Conservation (phyloP, 2,113 vertebrate species). For the Dipodomys stephensi region DNA sequence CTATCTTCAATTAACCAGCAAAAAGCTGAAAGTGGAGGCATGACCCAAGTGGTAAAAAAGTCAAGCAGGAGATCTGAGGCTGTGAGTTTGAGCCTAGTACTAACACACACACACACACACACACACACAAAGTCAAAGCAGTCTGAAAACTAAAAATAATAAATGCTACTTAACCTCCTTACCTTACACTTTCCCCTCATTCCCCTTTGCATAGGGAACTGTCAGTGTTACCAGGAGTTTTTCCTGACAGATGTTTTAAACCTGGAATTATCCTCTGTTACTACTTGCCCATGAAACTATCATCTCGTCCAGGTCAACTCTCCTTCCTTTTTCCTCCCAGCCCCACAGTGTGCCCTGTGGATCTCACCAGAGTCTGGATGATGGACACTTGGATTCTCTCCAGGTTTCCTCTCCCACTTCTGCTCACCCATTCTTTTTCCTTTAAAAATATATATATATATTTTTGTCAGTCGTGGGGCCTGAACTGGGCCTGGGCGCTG, state of each 20-base stretch:
- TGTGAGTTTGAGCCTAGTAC: too few species aligned
- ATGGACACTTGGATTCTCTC: not conserved
- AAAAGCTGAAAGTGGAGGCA: too few species aligned
- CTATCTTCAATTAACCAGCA: too few species aligned
- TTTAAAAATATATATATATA: too few species aligned
- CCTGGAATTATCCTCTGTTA: not conserved
- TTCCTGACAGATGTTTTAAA: not conserved
- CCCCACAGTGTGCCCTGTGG: not conserved
- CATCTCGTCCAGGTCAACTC: not conserved
- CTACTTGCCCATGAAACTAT: not conserved
- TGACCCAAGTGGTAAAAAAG: too few species aligned
- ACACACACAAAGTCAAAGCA: not conserved
- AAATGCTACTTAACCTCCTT: not conserved
- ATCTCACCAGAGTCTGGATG: not conserved
- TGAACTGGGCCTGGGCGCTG: too few species aligned
- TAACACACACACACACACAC: not conserved
- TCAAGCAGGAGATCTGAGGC: too few species aligned
- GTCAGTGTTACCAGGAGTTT: not conserved
- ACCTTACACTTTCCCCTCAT: not conserved
- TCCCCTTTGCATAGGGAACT: not conserved
- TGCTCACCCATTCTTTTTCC: not conserved
- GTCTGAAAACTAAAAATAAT: constrained; percentile 42
- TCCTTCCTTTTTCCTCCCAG: not conserved
- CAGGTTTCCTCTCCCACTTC: not conserved
- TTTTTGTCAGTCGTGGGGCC: too few species aligned